Percentiles rank a stretch among this genome's conserved stretches.
Evolutionary conservation across 2,113 vertebrate species (phyloP).

Genomic region (Nipponia nippon): DNA sequence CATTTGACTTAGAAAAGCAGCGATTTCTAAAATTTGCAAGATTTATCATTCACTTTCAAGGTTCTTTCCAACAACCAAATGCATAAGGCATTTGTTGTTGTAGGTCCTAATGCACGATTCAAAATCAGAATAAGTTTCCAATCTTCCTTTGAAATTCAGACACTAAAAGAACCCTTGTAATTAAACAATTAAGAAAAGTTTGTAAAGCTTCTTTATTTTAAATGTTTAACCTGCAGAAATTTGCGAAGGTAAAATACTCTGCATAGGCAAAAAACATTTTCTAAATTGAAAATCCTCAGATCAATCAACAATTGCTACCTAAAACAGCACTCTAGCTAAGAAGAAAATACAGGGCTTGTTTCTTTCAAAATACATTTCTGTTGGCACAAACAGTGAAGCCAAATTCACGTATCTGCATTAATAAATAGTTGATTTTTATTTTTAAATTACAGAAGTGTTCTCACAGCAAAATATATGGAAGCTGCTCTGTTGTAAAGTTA

Average conservation of each 20-base stretch:
- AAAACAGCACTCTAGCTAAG: not conserved
- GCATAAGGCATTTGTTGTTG: not conserved
- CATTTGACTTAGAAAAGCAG: not conserved
- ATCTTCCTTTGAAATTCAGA: not conserved
- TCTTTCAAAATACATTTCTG: not conserved
- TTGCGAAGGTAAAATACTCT: not conserved
- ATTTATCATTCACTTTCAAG: not conserved
- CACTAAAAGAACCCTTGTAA: not conserved
- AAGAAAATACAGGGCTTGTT: not conserved
- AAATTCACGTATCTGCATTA: not conserved
- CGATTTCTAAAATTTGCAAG: not conserved
- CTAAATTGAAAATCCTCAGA: not conserved
- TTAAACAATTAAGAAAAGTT: not conserved
- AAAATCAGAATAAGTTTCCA: not conserved
- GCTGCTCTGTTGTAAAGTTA: not conserved
- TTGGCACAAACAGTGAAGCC: not conserved
- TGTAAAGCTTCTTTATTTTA: not conserved
- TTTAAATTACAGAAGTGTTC: not conserved
- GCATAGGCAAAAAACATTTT: not conserved
- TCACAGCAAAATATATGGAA: not conserved
- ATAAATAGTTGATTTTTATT: not conserved
- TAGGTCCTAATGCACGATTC: not conserved
- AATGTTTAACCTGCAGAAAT: not conserved
- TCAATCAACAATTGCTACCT: not conserved
- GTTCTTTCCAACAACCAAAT: not conserved